Conservation (phyloP, 2,113 vertebrate genomes). For the Isichthys henryi region DNA sequence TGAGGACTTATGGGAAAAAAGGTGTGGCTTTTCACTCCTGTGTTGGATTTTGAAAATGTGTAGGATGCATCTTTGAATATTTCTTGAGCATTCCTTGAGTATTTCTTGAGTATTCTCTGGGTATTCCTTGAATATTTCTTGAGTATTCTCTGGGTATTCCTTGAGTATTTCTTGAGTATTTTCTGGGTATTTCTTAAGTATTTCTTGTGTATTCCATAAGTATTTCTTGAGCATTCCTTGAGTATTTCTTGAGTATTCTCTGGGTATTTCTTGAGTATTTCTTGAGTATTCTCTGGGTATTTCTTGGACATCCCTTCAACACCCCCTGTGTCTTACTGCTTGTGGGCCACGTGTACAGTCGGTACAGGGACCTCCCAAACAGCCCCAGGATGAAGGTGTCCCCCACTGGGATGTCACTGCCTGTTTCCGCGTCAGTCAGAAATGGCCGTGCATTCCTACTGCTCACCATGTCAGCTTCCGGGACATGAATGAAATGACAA, state of each 20-base stretch:
- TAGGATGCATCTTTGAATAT: conserved; percentile 57
- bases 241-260: neutral
- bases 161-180: no score
- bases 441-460: neutral
- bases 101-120: conserved; percentile 56
- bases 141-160: no score
- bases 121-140: no score
- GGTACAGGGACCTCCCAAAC: neutral
- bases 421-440: neutral
- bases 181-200: no score
- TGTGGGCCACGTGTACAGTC: neutral
- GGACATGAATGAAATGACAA: neutral
- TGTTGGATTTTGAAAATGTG: neutral
- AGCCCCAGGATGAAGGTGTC: neutral
- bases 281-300: neutral
- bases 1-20: neutral
- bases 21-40: neutral
- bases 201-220: neutral
- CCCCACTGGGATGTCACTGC: neutral
- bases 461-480: neutral
- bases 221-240: neutral
- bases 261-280: neutral
- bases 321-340: neutral
- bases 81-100: conserved; percentile 62
- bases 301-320: neutral